Evolutionary conservation across 2,797 vertebrate species (phyloP).

Genomic region (Apogon talboti): DNA sequence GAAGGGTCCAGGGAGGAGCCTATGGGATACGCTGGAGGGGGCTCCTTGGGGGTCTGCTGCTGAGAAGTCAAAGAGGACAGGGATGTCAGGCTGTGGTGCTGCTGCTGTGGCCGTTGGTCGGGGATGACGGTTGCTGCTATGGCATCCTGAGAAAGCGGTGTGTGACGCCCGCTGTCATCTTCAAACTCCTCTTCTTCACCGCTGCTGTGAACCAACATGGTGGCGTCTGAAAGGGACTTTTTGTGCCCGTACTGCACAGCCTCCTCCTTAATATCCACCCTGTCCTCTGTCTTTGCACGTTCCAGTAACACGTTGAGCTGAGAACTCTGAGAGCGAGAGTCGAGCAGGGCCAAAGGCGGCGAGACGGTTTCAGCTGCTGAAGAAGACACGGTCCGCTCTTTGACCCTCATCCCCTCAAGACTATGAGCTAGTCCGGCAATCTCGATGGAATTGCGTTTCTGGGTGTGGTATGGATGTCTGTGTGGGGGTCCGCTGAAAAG

Average conservation of each 20-base stretch:
- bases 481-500: constrained; percentile 86
- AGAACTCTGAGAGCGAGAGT: constrained; percentile 81
- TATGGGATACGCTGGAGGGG: constrained; percentile 84
- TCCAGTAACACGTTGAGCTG: constrained; percentile 87
- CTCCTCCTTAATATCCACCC: constrained; percentile 78
- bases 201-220: constrained; percentile 98
- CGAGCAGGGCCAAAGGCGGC: constrained; percentile 64
- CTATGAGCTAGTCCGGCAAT: constrained; percentile 90
- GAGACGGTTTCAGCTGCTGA: constrained; percentile 85
- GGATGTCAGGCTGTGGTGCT: constrained; percentile 64
- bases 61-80: constrained; percentile 67
- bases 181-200: constrained; percentile 93
- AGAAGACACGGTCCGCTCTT: constrained; percentile 89
- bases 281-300: constrained; percentile 83
- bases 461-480: constrained; percentile 82
- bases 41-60: constrained; percentile 83
- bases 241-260: constrained; percentile 88
- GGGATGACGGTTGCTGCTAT: constrained; percentile 29
- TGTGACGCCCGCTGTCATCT: constrained; percentile 83
- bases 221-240: constrained; percentile 96
- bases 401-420: constrained; percentile 91
- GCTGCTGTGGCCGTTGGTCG: constrained; percentile 43
- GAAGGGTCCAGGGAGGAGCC: constrained; percentile 80
- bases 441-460: constrained; percentile 96
- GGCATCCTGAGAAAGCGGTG: constrained; percentile 81